These are phyloP conservation scores for Aphyosemion australe DNA, from an alignment of 2,113 vertebrate genomes.

Conservation along the genomic window DNA sequence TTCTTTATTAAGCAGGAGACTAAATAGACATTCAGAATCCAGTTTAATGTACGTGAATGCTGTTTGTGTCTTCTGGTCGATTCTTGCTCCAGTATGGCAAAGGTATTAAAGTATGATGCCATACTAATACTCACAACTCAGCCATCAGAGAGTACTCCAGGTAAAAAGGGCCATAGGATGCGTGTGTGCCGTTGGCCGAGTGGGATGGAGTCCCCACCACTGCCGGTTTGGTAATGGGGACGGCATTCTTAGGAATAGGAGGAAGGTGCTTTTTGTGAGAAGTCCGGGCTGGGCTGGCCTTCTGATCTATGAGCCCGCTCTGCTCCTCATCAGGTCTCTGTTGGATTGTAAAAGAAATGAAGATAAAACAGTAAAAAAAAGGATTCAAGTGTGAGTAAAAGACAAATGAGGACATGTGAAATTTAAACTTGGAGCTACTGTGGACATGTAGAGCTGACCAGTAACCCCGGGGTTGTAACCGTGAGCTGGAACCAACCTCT, in stretches of 20 bases:
- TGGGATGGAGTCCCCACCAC: conserved; percentile 82
- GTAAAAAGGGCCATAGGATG: conserved; percentile 97
- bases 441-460: neutral
- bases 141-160: conserved; percentile 97
- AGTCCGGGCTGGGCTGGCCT: conserved; percentile 86
- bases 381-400: too few relatives aligned
- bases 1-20: too few relatives aligned
- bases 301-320: conserved; percentile 81
- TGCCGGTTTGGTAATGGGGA: conserved; percentile 89
- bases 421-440: neutral
- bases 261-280: conserved; percentile 94
- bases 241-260: conserved; percentile 92
- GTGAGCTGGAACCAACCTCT: conserved; percentile 31
- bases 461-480: conserved; percentile 1
- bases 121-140: conserved; percentile 89
- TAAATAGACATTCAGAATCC: neutral
- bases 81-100: too few relatives aligned
- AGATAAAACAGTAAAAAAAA: neutral
- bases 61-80: too few relatives aligned
- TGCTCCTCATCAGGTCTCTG: conserved; percentile 94
- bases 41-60: neutral
- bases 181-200: conserved; percentile 93
- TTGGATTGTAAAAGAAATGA: neutral
- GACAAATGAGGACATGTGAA: neutral
- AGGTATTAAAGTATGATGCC: neutral